Evolutionary conservation across 2,113 vertebrate species (phyloP).

Genomic region (Prolemur simus): DNA sequence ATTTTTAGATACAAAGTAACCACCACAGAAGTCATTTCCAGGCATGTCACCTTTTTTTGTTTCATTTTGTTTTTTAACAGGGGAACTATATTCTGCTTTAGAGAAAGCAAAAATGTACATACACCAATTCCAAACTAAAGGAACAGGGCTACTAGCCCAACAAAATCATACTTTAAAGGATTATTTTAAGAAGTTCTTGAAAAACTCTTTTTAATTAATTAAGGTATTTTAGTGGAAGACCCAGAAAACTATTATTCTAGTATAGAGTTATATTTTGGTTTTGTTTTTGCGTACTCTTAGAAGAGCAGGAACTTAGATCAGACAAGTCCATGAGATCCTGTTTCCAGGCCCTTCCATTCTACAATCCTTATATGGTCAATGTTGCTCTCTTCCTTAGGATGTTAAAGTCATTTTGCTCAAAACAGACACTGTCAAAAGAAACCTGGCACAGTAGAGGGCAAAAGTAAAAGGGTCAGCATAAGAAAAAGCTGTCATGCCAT

Average conservation of each 20-base stretch:
- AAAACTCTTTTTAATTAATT: conserved; percentile 23
- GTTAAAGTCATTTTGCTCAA: conserved; percentile 28
- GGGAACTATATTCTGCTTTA: not conserved
- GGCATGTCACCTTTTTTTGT: not conserved
- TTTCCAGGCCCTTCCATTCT: not conserved
- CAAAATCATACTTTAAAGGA: not conserved
- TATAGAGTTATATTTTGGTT: not conserved
- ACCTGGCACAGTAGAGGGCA: not conserved
- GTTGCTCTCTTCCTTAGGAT: not conserved
- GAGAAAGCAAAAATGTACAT: not conserved
- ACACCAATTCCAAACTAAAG: not conserved
- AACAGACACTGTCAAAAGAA: conserved; percentile 23
- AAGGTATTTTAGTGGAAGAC: not conserved
- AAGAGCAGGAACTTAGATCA: conserved; percentile 12
- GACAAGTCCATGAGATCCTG: not conserved
- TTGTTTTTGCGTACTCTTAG: not conserved
- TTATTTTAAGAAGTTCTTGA: not conserved
- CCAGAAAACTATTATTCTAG: not conserved
- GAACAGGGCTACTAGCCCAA: not conserved
- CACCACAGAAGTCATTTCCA: not conserved
- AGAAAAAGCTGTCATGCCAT: not conserved
- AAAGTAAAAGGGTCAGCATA: not conserved
- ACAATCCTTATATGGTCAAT: not conserved
- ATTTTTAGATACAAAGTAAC: not conserved
- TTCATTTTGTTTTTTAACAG: not conserved